Conservation (phyloP, 2,888 invertebrate genomes). For the Cheilosia vulpina region DNA sequence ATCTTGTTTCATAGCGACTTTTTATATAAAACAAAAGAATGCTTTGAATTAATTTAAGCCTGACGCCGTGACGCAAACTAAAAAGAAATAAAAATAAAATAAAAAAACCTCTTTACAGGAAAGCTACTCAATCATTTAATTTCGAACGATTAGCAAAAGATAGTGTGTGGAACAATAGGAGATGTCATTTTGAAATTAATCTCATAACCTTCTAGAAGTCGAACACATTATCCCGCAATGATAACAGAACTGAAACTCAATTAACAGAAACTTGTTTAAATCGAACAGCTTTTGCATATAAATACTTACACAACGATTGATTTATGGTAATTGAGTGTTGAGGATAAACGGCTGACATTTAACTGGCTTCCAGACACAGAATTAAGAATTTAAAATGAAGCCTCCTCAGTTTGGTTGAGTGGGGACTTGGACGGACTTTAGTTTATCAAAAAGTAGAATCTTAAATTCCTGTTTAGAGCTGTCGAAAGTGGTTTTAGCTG, state of each 20-base stretch:
- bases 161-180: background rate
- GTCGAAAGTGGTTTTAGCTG: no score
- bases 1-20: slow-evolving; percentile 48
- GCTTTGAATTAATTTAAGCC: slow-evolving; percentile 14
- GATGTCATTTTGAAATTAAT: slow-evolving; percentile 8
- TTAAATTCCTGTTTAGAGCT: background rate
- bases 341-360: background rate
- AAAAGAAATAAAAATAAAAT: no score
- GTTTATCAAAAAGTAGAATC: background rate
- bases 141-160: no score
- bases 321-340: slow-evolving; percentile 1
- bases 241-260: slow-evolving; percentile 3
- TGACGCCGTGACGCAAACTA: slow-evolving; percentile 5
- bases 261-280: slow-evolving; percentile 8
- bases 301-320: background rate
- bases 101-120: no score
- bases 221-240: slow-evolving; percentile 1
- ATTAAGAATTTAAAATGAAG: background rate
- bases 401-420: background rate
- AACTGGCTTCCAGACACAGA: background rate
- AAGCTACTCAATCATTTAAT: no score
- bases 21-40: slow-evolving; percentile 13
- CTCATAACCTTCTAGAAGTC: slow-evolving; percentile 1
- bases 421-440: no score
- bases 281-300: background rate